Base-by-base conservation (phyloP, 2,888 invertebrate species). In the Spicauda simplicius region DNA sequence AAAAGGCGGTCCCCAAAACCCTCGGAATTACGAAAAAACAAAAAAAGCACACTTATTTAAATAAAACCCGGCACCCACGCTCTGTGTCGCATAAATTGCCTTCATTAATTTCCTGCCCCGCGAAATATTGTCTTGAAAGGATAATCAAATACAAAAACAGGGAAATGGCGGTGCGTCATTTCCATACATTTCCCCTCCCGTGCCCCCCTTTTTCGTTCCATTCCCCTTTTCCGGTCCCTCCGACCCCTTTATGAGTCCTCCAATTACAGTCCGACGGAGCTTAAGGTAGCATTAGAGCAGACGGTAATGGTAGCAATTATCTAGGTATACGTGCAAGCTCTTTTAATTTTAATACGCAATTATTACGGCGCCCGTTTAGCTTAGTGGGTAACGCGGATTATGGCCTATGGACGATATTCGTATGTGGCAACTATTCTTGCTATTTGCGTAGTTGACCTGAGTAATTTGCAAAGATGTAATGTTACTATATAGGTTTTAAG, bases 121-220 rank as follows among this genome's bases (percentile, higher is more conserved):
- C 90, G 87, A 93, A 93, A 93, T 93, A 93, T 93, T 93, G 91
- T 93, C 93, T 93, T 93, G 92, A 93, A 93, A 92, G 93, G 91
- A 92, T 92, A 92, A 93, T 93, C 92, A 92, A 92, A 93, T 92
- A 93, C 91, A 91, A 92, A 93, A 93, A 90, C 88, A 87, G 88
- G 91, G 90, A 91, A 92, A 91, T 91, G 90, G 91, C 84, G 90
- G 89, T 91, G 90, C 90, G 91, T 92, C 91, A 93, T 93, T 92
- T 93, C 91, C 93, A 92, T 92, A 90, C 87, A 91, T 90, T 88
- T 85, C 77, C 82, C 80, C 78, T 71, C 76, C 77, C 79, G 77
- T 73, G 70, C 72, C 74, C 83, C 83, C 86, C 84, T 81, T 80
- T 84, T 86, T 85, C 81, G 82, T 81, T 84, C 88, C 87, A 83